Conservation (phyloP, 2,797 vertebrate species). For the Poeciliopsis turneri region DNA sequence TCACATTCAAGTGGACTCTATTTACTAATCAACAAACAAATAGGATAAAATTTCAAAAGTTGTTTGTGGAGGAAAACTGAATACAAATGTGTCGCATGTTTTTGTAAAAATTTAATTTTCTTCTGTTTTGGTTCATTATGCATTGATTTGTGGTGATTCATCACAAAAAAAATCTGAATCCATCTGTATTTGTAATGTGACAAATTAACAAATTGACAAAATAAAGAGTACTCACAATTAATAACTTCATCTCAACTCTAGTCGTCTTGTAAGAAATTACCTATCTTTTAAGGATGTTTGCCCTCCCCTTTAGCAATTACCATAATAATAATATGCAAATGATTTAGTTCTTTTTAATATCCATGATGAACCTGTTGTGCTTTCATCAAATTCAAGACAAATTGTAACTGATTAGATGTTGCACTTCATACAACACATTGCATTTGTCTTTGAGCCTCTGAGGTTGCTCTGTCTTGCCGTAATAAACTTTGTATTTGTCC, state of each 20-base stretch:
- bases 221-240: slow-evolving; percentile 5
- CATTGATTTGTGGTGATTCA: background rate
- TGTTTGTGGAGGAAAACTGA: background rate
- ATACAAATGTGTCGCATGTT: background rate
- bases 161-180: background rate
- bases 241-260: slow-evolving; percentile 8
- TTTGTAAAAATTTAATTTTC: background rate
- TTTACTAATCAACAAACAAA: background rate
- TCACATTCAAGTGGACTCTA: background rate
- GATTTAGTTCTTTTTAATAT: slow-evolving; percentile 14
- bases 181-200: background rate
- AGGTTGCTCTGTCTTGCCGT: background rate
- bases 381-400: slow-evolving; percentile 4
- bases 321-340: slow-evolving; percentile 14
- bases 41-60: background rate
- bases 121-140: background rate
- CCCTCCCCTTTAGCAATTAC: slow-evolving; percentile 13
- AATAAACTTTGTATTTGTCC: slow-evolving; percentile 34
- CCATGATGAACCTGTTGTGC: slow-evolving; percentile 26
- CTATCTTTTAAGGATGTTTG: slow-evolving; percentile 12
- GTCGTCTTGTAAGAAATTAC: background rate
- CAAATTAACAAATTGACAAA: no score
- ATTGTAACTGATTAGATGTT: slow-evolving; percentile 16
- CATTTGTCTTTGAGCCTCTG: slow-evolving; percentile 15
- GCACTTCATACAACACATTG: slow-evolving; percentile 12